Percentiles rank a stretch among this genome's conserved stretches.
Conservation (phyloP, 2,113 vertebrate genomes). For the Macquaria australasica region DNA sequence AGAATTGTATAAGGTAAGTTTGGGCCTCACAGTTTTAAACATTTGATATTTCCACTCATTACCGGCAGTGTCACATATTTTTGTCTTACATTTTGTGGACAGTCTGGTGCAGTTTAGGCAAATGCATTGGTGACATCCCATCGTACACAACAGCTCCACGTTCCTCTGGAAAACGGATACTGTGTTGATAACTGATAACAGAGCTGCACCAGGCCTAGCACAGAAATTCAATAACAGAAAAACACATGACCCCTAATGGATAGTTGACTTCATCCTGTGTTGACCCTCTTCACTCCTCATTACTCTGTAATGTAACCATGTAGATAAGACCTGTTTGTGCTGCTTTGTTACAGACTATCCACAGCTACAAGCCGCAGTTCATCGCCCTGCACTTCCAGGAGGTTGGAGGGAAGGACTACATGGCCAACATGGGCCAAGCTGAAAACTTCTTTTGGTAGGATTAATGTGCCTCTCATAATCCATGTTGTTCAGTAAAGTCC, state of each 20-base stretch:
- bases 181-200: slow-evolving; percentile 7
- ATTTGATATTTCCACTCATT: background rate
- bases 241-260: slow-evolving; percentile 26
- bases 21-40: background rate
- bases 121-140: background rate
- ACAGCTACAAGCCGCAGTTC: slow-evolving; percentile 81
- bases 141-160: background rate
- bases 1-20: slow-evolving; percentile 84
- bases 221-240: slow-evolving; percentile 4
- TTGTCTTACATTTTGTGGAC: background rate
- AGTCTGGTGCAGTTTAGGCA: background rate
- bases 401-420: slow-evolving; percentile 88
- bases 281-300: background rate
- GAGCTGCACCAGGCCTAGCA: background rate
- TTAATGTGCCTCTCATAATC: background rate
- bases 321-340: slow-evolving; percentile 2
- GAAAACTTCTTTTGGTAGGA: slow-evolving; percentile 83
- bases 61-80: background rate
- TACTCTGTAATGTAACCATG: slow-evolving; percentile 24
- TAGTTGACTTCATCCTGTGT: slow-evolving; percentile 15
- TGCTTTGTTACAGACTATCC: slow-evolving; percentile 76
- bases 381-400: slow-evolving; percentile 88
- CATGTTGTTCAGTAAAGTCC: background rate
- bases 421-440: slow-evolving; percentile 82
- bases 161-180: background rate